phyloP scores from a whole-genome alignment of 2,113 vertebrate genomes.

The Psilopogon haemacephalus region DNA sequence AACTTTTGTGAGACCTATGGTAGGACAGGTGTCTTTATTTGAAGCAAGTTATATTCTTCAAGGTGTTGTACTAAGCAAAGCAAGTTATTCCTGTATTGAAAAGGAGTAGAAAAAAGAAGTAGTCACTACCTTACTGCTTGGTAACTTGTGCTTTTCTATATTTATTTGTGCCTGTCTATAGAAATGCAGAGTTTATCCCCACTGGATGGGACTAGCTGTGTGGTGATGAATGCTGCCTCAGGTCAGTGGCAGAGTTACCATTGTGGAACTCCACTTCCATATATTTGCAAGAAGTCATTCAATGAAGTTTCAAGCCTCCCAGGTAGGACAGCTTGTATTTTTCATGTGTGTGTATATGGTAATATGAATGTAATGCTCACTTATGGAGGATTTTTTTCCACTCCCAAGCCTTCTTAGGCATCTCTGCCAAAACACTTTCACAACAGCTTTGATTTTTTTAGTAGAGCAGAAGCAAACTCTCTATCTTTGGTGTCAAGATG shows the following conservation, averaged over 20 bases:
- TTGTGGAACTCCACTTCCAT: constrained; percentile 83
- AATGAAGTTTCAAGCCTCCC: constrained; percentile 22
- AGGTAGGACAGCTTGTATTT: constrained; percentile 65
- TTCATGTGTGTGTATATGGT: background rate
- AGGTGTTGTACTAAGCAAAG: background rate
- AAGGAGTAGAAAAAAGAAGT: background rate
- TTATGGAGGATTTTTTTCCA: background rate
- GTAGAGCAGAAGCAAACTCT: background rate
- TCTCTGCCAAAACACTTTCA: constrained; percentile 6
- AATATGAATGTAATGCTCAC: background rate
- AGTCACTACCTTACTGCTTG: background rate
- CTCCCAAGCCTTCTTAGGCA: background rate
- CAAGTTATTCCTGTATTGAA: background rate
- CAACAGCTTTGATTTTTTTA: background rate
- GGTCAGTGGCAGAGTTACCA: constrained; percentile 77
- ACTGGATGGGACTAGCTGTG: constrained; percentile 83
- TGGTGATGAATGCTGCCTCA: constrained; percentile 74
- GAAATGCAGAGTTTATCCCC: constrained; percentile 68
- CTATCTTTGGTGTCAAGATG: background rate
- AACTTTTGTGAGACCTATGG: background rate
- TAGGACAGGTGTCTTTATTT: background rate
- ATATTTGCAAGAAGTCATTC: constrained; percentile 85
- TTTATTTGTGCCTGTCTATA: constrained; percentile 27
- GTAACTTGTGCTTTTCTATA: background rate
- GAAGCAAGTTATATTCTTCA: background rate